Conservation (phyloP, 2,113 vertebrate species). For the Oryzias woworae region DNA sequence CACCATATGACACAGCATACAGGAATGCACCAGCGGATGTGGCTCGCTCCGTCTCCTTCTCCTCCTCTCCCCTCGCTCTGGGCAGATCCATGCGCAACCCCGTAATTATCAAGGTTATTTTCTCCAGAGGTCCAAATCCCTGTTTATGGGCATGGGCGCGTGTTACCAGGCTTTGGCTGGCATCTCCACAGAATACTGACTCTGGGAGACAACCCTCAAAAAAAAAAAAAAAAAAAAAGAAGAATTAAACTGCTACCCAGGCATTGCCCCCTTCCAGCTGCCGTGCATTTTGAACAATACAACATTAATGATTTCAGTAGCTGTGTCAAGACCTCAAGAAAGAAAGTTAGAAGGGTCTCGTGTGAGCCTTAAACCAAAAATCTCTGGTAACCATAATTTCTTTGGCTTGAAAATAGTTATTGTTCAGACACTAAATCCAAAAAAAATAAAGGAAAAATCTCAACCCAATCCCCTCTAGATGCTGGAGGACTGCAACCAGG, state of each 20-base stretch:
- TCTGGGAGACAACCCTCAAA: slow-evolving; percentile 19
- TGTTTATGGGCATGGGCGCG: slow-evolving; percentile 76
- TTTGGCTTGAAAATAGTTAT: slow-evolving; percentile 16
- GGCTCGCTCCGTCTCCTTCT: slow-evolving; percentile 52
- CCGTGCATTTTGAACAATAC: slow-evolving; percentile 12
- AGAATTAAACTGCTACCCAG: background rate
- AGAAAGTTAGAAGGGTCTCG: slow-evolving; percentile 42
- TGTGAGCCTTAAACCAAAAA: slow-evolving; percentile 32
- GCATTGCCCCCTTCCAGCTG: slow-evolving; percentile 16
- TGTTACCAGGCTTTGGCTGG: slow-evolving; percentile 59
- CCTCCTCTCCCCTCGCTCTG: slow-evolving; percentile 48
- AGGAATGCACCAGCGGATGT: slow-evolving; percentile 72
- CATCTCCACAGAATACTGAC: slow-evolving; percentile 58
- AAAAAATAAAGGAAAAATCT: slow-evolving; percentile 8
- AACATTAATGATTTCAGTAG: slow-evolving; percentile 17
- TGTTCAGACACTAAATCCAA: slow-evolving; percentile 4
- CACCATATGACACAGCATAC: slow-evolving; percentile 74
- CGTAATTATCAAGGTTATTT: slow-evolving; percentile 80
- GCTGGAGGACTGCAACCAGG: slow-evolving; percentile 52
- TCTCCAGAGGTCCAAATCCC: slow-evolving; percentile 74
- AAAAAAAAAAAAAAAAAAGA: slow-evolving; percentile 18
- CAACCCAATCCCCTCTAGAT: slow-evolving; percentile 38
- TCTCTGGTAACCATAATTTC: slow-evolving; percentile 44
- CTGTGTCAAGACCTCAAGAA: slow-evolving; percentile 49
- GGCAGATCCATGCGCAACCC: slow-evolving; percentile 68